Conservation (phyloP, 2,888 invertebrate species). For the Plebejus argus region DNA sequence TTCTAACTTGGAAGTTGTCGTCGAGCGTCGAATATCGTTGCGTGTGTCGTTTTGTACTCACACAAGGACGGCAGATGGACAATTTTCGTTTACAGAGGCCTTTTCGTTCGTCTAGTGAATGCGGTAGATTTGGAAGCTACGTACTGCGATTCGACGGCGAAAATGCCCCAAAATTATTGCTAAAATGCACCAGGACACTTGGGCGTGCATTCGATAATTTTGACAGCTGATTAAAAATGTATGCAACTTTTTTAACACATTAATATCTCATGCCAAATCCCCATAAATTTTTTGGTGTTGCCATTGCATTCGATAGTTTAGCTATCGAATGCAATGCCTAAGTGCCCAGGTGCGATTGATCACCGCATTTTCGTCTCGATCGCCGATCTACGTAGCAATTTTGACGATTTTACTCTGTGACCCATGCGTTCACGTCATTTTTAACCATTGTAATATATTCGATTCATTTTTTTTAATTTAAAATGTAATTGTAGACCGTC, state of each 20-base stretch:
- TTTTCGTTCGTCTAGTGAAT: slow-evolving; percentile 46
- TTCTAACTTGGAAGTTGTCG: slow-evolving; percentile 25
- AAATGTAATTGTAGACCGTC: slow-evolving; percentile 31
- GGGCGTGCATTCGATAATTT: not conserved
- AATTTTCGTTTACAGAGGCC: slow-evolving; percentile 54
- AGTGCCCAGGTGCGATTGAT: not conserved
- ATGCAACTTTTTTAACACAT: not conserved
- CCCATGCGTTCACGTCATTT: slow-evolving; percentile 14
- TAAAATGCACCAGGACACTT: not conserved
- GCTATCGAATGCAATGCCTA: not conserved
- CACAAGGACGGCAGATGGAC: slow-evolving; percentile 39
- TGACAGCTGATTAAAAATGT: not conserved
- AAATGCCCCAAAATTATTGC: not conserved
- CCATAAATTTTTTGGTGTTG: too few species aligned
- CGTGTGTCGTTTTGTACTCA: slow-evolving; percentile 22
- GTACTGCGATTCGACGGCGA: not conserved
- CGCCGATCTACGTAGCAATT: not conserved
- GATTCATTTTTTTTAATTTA: slow-evolving; percentile 22
- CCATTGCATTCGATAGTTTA: too few species aligned
- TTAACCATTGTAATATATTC: slow-evolving; percentile 30
- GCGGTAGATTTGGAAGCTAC: not conserved
- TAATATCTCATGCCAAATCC: not conserved
- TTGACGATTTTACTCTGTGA: slow-evolving; percentile 22
- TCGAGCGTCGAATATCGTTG: slow-evolving; percentile 28
- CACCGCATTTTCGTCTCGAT: not conserved